Base-by-base conservation (phyloP, 1,140 invertebrate genomes). In the Dendroctonus valens region DNA sequence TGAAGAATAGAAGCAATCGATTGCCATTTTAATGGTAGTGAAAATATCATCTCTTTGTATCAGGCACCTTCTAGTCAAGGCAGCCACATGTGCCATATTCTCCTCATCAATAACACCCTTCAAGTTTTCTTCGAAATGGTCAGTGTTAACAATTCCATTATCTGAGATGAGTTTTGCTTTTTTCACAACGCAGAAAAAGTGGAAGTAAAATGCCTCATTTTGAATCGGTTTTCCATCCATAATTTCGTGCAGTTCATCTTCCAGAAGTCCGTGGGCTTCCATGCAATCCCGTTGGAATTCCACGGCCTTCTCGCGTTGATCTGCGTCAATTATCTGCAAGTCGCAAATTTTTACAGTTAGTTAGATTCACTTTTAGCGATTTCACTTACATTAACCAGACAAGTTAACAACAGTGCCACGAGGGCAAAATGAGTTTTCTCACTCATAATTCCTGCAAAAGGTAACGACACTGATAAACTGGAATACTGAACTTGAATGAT, bases 231-330 rank as follows among this genome's bases (percentile, higher is more conserved):
- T 59, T 0, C 79, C 80, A 55, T 79, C 77, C 40, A 78, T 78
- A 0, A 76, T 76, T 51, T 80, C 75, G 0, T 67, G 70, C 12
- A 81, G 50, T 0, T 77, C 54, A 50, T 79, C 76, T 4, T 73
- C 57, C 38, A 75, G 78, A 0, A 78, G 77, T 0, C 77, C 78
- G 0, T 77, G 73, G 42, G 77, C 73, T 0, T 75, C 59, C 5
- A 81, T 67, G 62, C 82, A 83, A 54, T 81, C 80, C 0, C 74
- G 67, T 65, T 77, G 76, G 67, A 81, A 79, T 52, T 79, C 79
- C 73, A 80, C 81, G 26, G 82, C 67, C 65, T 81, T 82, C 58
- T 78, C 78, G 59, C 80, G 82, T 72, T 83, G 79, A 60, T 82
- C 57, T 46, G 8, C 5, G 5, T 48, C 14, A 48, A 48, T 5